Evolutionary conservation across 2,113 vertebrate genomes (phyloP).

Genomic region (Abramis brama): DNA sequence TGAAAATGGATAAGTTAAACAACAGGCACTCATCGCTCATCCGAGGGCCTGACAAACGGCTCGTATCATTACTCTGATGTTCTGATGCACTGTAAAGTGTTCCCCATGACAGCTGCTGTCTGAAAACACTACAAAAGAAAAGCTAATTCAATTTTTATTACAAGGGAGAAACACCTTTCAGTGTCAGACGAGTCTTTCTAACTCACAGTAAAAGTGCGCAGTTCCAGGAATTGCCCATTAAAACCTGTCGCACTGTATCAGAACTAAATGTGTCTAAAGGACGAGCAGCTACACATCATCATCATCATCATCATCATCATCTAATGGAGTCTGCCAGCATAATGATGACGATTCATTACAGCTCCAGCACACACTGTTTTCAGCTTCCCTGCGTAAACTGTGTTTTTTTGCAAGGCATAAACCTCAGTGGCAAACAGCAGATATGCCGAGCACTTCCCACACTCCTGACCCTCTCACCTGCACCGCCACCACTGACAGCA

Average conservation of each 20-base stretch:
- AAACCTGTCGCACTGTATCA: neutral
- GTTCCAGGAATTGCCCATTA: conserved; percentile 53
- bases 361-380: neutral
- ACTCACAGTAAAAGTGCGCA: conserved; percentile 47
- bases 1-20: conserved; percentile 60
- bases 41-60: conserved; percentile 31
- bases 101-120: conserved; percentile 50
- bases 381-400: neutral
- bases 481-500: conserved; percentile 74
- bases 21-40: conserved; percentile 3
- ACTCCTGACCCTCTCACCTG: conserved; percentile 78
- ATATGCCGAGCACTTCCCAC: neutral
- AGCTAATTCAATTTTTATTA: conserved; percentile 71
- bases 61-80: conserved; percentile 62
- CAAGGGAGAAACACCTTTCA: conserved; percentile 58
- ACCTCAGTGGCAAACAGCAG: neutral
- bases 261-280: neutral
- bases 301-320: conserved; percentile 21
- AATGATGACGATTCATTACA: conserved; percentile 15
- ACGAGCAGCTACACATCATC: neutral
- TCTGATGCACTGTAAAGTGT: conserved; percentile 65
- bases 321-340: conserved; percentile 22
- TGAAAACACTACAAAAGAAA: conserved; percentile 38
- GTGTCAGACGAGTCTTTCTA: conserved; percentile 54
- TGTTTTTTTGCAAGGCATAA: conserved; percentile 11